Evolutionary conservation across 2,797 vertebrate species (phyloP).

Genomic region (Sparidentex hasta): DNA sequence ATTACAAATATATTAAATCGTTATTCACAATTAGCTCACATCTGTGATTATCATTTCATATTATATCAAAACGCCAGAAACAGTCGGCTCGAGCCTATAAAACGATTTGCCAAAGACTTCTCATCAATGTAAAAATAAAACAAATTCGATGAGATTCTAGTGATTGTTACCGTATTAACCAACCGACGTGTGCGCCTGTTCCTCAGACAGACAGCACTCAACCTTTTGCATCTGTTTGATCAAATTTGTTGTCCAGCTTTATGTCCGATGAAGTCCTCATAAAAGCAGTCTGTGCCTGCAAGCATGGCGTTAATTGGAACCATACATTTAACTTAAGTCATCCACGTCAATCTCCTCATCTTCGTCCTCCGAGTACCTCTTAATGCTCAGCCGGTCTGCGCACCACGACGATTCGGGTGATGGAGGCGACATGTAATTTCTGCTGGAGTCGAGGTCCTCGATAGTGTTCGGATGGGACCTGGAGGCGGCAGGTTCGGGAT

Average conservation of each 20-base stretch:
- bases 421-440: slow-evolving; percentile 71
- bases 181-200: slow-evolving; percentile 15
- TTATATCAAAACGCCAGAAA: slow-evolving; percentile 60
- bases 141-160: slow-evolving; percentile 54
- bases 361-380: slow-evolving; percentile 91
- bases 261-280: slow-evolving; percentile 52
- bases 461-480: slow-evolving; percentile 69
- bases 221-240: not conserved
- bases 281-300: slow-evolving; percentile 45
- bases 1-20: slow-evolving; percentile 90
- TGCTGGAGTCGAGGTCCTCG: slow-evolving; percentile 65
- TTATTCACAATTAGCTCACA: slow-evolving; percentile 87
- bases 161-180: not conserved
- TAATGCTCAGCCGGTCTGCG: slow-evolving; percentile 87
- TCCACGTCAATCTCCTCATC: slow-evolving; percentile 95
- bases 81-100: slow-evolving; percentile 47
- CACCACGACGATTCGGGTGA: slow-evolving; percentile 81
- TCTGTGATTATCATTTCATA: slow-evolving; percentile 57
- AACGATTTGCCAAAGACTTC: slow-evolving; percentile 15
- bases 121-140: slow-evolving; percentile 34
- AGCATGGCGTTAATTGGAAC: slow-evolving; percentile 59
- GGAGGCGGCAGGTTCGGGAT: slow-evolving; percentile 43
- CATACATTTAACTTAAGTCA: slow-evolving; percentile 75
- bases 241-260: not conserved
- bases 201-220: not conserved